Evolutionary conservation across 92 coral and sea anemone species (phyloP), one percentile per base, ranked within the genome.

Genomic region (Paramuricea clavata): DNA sequence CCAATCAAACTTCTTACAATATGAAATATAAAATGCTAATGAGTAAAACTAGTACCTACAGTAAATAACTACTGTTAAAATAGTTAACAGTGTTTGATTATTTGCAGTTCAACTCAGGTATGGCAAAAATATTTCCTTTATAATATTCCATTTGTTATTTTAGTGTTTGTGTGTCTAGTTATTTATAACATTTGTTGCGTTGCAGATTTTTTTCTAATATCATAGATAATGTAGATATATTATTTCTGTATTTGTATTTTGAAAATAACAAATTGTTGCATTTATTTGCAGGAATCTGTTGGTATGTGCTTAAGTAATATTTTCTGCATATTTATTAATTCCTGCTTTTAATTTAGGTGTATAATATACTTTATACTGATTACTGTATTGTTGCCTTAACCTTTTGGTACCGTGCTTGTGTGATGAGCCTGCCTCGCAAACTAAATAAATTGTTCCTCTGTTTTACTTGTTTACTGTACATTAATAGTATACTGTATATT

Each of bases 31-130:
- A 47, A 10, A 6, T 36, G 42, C n/a, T n/a, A n/a, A 47, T 10
- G 10, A 47, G 54, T 47, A 47, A 15, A 10, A 47, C 7, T 47
- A 47, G 13, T 1, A 1, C 19, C 15, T 10, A 10, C 13, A 47
- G 1, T 47, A 6, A 1, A 8, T 47, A 1, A 6, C 7, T 17
- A 36, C 42, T n/a, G n/a, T n/a, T n/a, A n/a, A n/a, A n/a, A n/a
- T n/a, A n/a, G n/a, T 36, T 36, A 15, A 47, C 54, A 8, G 54
- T 15, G 2, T 47, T 17, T 2, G 54, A 47, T 60, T 26, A 0
- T 60, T 60, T 25, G 68, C 32, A 2, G 54, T 47, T 47, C 54
- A 21, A 54, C 36, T 65, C 39, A 65, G 72, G 72, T 65, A 65
- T 65, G 72, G 17, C 39, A 65, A 65, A 11, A 11, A 9, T 62